Percentiles rank a stretch among this genome's conserved stretches.
Conservation (phyloP, 2,113 vertebrate genomes). For the Osmerus eperlanus region DNA sequence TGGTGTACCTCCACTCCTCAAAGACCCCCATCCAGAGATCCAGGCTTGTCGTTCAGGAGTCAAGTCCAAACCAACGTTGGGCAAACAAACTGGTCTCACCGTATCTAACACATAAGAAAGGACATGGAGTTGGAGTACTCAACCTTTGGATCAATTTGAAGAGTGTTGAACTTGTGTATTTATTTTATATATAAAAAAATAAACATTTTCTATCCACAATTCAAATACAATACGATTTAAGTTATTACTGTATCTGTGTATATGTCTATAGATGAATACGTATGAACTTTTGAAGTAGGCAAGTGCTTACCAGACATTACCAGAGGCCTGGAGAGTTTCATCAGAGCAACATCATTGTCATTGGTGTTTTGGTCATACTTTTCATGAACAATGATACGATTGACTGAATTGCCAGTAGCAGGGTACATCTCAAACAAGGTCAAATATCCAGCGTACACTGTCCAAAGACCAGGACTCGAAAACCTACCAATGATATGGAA, state of each 20-base stretch:
- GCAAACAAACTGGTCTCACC: conserved; percentile 68
- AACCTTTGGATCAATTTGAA: too few species aligned
- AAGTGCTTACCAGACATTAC: conserved; percentile 48
- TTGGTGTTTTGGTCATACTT: conserved; percentile 22
- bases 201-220: too few species aligned
- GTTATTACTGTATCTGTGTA: too few species aligned
- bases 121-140: neutral
- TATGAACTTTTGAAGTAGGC: neutral
- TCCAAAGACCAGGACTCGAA: conserved; percentile 30
- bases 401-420: neutral
- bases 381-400: conserved; percentile 53
- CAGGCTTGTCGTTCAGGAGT: conserved; percentile 39
- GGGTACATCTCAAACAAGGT: accelerated
- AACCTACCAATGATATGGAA: conserved; percentile 21
- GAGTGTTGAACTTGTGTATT: too few species aligned
- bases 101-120: conserved; percentile 29
- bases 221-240: too few species aligned
- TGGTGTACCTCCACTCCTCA: conserved; percentile 19
- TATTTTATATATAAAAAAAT: too few species aligned
- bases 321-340: conserved; percentile 57
- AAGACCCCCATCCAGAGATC: conserved; percentile 68
- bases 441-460: conserved; percentile 49
- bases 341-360: conserved; percentile 66
- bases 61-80: conserved; percentile 50
- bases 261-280: neutral